A percentile compares a stretch with the other conserved stretches of the same genome.
Conservation (phyloP, 2,797 vertebrate genomes). For the Pelochelys cantorii region DNA sequence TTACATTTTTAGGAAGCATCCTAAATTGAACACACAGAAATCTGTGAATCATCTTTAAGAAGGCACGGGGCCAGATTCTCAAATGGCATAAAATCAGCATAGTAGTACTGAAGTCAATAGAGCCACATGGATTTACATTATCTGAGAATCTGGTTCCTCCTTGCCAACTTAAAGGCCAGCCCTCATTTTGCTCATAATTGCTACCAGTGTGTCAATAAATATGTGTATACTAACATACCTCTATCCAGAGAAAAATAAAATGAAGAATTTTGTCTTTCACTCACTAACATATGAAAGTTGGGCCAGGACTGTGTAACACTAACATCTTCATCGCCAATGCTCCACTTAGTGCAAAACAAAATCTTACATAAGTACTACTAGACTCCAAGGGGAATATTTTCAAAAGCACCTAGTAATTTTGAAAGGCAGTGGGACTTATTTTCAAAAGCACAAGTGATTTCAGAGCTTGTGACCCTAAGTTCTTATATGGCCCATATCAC, state of each 20-base stretch:
- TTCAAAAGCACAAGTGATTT: slow-evolving; percentile 8
- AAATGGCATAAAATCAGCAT: neutral
- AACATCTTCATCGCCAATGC: neutral
- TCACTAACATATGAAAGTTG: neutral
- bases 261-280: neutral
- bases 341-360: neutral
- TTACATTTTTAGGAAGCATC: neutral
- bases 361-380: neutral
- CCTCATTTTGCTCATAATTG: neutral
- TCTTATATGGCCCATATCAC: slow-evolving; percentile 7
- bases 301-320: neutral
- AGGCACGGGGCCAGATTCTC: neutral
- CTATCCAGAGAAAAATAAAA: neutral
- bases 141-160: neutral
- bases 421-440: neutral
- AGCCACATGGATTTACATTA: neutral
- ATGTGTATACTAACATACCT: neutral
- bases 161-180: neutral
- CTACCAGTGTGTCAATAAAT: neutral
- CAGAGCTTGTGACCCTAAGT: slow-evolving; percentile 14
- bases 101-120: neutral
- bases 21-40: neutral
- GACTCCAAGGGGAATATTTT: neutral
- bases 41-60: neutral
- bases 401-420: neutral